Percentiles rank a stretch among this genome's conserved stretches.
Conservation (phyloP, 2,888 invertebrate genomes). For the Ophonus ardosiacus region DNA sequence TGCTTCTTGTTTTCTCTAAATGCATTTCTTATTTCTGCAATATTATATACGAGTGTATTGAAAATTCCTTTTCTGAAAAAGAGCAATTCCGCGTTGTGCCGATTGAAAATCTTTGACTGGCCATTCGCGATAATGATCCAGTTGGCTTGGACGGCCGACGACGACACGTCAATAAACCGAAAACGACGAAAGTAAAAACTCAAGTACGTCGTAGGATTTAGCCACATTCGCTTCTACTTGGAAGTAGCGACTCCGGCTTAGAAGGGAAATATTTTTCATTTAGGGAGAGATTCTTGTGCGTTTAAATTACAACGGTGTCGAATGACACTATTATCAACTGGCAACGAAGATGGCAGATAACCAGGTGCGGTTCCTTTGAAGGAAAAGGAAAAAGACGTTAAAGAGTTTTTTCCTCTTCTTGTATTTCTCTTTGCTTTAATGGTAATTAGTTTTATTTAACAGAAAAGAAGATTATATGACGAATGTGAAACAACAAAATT, state of each 20-base stretch:
- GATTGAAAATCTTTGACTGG: background rate
- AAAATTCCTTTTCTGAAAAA: background rate
- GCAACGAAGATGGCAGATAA: constrained; percentile 65
- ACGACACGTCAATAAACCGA: constrained; percentile 21
- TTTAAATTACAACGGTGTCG: constrained; percentile 72
- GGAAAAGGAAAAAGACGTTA: background rate
- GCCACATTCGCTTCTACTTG: background rate
- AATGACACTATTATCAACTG: constrained; percentile 72
- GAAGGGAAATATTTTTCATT: constrained; percentile 42
- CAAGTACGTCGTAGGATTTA: constrained; percentile 38
- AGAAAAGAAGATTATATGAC: too few species aligned
- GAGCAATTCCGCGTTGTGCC: background rate
- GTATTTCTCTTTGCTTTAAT: too few species aligned
- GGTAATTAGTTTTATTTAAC: too few species aligned
- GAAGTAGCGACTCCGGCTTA: background rate
- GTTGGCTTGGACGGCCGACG: constrained; percentile 12
- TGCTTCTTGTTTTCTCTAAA: too few species aligned
- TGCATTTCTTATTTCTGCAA: too few species aligned
- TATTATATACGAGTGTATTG: too few species aligned
- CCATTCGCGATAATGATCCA: constrained; percentile 15
- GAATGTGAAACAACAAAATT: too few species aligned
- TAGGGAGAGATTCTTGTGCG: constrained; percentile 26
- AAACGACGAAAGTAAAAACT: constrained; percentile 26
- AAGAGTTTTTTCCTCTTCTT: too few species aligned
- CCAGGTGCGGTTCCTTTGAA: background rate